Evolutionary conservation across 2,797 vertebrate species (phyloP), one percentile per base, ranked within the genome.

Genomic region (Bovichtus diacanthus): DNA sequence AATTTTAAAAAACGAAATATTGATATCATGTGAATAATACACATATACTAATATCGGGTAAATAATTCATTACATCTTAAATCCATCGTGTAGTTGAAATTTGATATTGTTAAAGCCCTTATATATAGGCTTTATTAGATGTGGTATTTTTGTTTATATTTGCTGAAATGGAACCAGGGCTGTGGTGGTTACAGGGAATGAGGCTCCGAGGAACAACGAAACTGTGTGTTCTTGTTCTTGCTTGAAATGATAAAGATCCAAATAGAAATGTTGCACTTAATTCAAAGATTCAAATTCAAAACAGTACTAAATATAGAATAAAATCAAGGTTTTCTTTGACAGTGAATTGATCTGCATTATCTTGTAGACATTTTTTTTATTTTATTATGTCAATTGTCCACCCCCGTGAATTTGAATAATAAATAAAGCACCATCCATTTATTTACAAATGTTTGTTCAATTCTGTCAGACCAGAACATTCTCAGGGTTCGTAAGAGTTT

Each of bases 401-500:
- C 2, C 18, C n/a, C 3, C 1, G 21, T 36, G 16, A 12, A 60
- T 60, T 5, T 70, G 5, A 56, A 58, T n/a, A 13, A 60, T 60
- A 64, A 63, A 59, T 16, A 27, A 54, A 27, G 8, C 34, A n/a
- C 29, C 0, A 34, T 11, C 13, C 21, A 18, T 43, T 46, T 27
- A 36, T 29, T 59, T 29, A 27, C 34, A 34, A 61, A 21, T 5
- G 1, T 5, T 34, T 27, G 13, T 23, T 61, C 1, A 9, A 65
- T 44, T 51, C 59, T 54, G 4, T 54, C n/a, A n/a, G 29, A 29
- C 15, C 19, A 51, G 44, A 44, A 50, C 18, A 15, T 36, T 43
- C 63, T 51, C 18, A 39, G 23, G 39, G n/a, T 34, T 44, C 8
- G 25, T 18, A 23, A 36, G 39, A 72, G 63, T 73, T 67, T 16